Conservation (phyloP, 2,888 invertebrate species). For the Pasiphila rectangulata region DNA sequence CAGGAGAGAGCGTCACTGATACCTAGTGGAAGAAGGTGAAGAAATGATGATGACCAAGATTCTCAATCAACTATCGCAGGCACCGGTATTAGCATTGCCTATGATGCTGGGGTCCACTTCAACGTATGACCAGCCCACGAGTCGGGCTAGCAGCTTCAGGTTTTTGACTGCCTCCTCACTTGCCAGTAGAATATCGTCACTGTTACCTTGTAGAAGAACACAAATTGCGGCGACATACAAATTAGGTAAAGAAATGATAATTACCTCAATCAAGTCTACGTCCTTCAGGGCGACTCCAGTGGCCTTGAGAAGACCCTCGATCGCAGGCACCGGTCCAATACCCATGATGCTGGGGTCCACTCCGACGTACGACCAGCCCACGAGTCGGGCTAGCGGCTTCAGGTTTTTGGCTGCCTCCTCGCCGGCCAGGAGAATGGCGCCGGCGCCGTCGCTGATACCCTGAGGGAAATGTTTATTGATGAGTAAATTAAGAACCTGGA, state of each 20-base stretch:
- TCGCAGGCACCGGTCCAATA: slow-evolving; percentile 97
- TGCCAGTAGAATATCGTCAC: too few species aligned
- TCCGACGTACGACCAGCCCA: slow-evolving; percentile 95
- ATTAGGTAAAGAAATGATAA: slow-evolving; percentile 30
- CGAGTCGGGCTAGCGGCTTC: slow-evolving; percentile 94
- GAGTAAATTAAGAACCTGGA: too few species aligned
- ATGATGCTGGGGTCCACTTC: slow-evolving; percentile 98
- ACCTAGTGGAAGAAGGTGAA: too few species aligned
- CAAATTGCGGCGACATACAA: too few species aligned
- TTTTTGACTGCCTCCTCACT: too few species aligned
- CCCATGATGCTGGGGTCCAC: slow-evolving; percentile 99
- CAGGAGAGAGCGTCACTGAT: too few species aligned
- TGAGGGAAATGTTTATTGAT: slow-evolving; percentile 61
- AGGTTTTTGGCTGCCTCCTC: slow-evolving; percentile 93
- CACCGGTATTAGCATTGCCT: slow-evolving; percentile 98
- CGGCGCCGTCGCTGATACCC: slow-evolving; percentile 99
- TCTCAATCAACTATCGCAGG: slow-evolving; percentile 96
- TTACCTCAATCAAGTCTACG: slow-evolving; percentile 95
- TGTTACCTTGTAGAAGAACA: too few species aligned
- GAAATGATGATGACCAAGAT: slow-evolving; percentile 74
- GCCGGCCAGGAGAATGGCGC: slow-evolving; percentile 92
- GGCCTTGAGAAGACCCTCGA: slow-evolving; percentile 89
- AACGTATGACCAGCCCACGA: slow-evolving; percentile 95
- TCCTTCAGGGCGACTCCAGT: slow-evolving; percentile 90
- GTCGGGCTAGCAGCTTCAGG: slow-evolving; percentile 93